These are phyloP conservation scores for Lepidocyrtoides sp. DNA, from an alignment of 2,888 invertebrate genomes.

Conservation along the genomic window DNA sequence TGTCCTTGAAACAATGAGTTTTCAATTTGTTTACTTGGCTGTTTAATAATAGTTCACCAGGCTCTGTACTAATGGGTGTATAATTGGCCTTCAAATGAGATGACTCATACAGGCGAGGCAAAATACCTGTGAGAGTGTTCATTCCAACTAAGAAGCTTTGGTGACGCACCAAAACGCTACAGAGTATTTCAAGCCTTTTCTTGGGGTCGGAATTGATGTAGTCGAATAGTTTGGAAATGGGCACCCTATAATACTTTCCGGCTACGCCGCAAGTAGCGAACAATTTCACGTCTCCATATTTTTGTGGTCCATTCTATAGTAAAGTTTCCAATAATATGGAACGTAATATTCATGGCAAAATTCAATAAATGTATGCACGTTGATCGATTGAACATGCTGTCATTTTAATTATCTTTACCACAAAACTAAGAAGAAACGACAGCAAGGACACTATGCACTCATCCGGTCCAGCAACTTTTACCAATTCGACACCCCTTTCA, in stretches of 20 bases:
- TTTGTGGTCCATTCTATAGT: conserved; percentile 49
- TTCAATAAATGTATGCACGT: no score
- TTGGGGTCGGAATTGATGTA: not conserved
- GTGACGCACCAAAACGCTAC: conserved; percentile 25
- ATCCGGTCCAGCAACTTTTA: conserved; percentile 63
- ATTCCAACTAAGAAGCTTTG: conserved; percentile 46
- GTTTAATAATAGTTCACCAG: conserved; percentile 23
- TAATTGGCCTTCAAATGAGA: conserved; percentile 24
- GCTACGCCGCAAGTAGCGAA: conserved; percentile 47
- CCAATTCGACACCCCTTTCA: not conserved
- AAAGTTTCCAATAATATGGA: no score
- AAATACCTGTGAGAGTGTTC: conserved; percentile 61
- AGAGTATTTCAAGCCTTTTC: conserved; percentile 45
- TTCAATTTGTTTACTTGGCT: no score
- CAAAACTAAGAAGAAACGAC: conserved; percentile 46
- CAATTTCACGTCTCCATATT: conserved; percentile 43
- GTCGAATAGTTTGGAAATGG: conserved; percentile 47
- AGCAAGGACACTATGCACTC: conserved; percentile 54
- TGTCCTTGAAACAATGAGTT: no score
- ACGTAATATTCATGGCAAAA: not conserved
- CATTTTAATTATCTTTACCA: not conserved
- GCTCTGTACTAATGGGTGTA: not conserved
- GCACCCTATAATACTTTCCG: conserved; percentile 59
- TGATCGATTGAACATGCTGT: not conserved
- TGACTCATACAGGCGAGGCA: conserved; percentile 50